Evolutionary conservation across 2,797 vertebrate species (phyloP).

Genomic region (Corythornis leucogaster): DNA sequence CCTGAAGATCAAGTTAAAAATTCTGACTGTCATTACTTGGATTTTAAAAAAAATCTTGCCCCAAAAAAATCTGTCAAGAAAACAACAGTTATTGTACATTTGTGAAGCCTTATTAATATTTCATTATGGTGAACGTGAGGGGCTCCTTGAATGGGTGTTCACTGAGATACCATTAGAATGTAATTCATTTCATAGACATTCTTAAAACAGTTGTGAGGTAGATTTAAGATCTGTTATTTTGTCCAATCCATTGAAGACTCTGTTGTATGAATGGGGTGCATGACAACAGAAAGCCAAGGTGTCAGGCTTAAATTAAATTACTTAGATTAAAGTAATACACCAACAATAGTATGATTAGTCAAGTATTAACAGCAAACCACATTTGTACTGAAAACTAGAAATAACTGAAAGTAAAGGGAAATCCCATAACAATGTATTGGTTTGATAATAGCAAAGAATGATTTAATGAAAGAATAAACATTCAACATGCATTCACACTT

Average conservation of each 20-base stretch:
- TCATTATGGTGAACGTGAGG: background rate
- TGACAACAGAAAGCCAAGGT: conserved; percentile 46
- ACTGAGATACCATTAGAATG: background rate
- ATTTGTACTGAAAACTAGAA: conserved; percentile 53
- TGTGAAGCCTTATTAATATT: background rate
- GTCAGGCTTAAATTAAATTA: no score
- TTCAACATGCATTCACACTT: conserved; percentile 62
- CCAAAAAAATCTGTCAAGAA: background rate
- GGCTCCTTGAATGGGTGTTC: background rate
- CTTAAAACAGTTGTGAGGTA: conserved; percentile 8
- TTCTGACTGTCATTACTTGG: background rate
- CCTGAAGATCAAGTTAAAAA: conserved; percentile 19
- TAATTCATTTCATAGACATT: background rate
- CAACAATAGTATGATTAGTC: conserved; percentile 64
- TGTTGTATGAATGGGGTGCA: conserved; percentile 1
- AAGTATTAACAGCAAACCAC: conserved; percentile 44
- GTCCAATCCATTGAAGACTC: background rate
- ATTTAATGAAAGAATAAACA: conserved; percentile 64
- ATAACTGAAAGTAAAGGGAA: conserved; percentile 53
- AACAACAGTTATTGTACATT: background rate
- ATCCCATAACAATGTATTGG: conserved; percentile 34
- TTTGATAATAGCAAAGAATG: conserved; percentile 65
- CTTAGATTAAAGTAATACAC: conserved; percentile 60
- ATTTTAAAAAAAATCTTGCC: background rate
- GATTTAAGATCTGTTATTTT: conserved; percentile 33